Evolutionary conservation across 2,888 invertebrate genomes (phyloP).

Genomic region (Acrobasis suavella): DNA sequence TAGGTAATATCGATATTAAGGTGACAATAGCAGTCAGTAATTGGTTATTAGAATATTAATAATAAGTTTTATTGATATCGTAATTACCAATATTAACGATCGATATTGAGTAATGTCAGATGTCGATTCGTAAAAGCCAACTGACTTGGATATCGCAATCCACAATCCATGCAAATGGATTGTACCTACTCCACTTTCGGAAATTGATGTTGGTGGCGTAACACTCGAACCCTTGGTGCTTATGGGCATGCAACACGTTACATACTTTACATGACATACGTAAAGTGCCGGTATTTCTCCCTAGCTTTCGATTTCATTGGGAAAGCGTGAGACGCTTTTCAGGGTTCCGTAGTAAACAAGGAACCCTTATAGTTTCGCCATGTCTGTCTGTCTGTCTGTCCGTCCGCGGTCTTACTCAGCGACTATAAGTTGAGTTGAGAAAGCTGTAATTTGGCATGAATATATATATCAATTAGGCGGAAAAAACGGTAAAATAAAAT

Average conservation of each 20-base stretch:
- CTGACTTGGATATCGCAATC: constrained; percentile 33
- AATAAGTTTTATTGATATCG: no score
- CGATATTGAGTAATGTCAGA: constrained; percentile 15
- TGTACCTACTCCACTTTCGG: constrained; percentile 35
- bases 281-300: background rate
- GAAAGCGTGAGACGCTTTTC: no score
- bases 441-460: no score
- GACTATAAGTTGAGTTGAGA: no score
- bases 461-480: no score
- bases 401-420: no score
- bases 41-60: background rate
- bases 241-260: constrained; percentile 22
- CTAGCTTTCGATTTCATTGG: background rate
- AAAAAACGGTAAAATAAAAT: no score
- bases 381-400: no score
- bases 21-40: no score
- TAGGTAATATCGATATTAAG: no score
- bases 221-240: constrained; percentile 25
- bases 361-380: no score
- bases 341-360: no score
- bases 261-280: constrained; percentile 5
- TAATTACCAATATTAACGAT: background rate
- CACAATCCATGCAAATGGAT: constrained; percentile 32
- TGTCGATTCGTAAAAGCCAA: constrained; percentile 14
- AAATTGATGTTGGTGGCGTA: constrained; percentile 39